A percentile compares a stretch with the other conserved stretches of the same genome.
phyloP scores from a whole-genome alignment of 1,140 invertebrate species.

The Episyrphus balteatus region DNA sequence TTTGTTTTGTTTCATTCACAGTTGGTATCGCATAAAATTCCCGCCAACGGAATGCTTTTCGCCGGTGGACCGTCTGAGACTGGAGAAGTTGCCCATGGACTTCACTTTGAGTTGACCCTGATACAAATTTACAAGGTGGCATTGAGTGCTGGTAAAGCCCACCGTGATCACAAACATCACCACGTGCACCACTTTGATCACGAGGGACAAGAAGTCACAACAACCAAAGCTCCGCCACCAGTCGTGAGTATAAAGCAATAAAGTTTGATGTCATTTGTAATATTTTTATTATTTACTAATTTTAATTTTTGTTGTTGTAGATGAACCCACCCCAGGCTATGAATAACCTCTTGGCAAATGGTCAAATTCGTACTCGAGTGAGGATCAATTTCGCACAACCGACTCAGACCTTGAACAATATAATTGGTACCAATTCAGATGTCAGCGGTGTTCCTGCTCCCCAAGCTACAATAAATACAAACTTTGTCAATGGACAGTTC shows the following conservation, averaged over 20 bases:
- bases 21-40: constrained; percentile 65
- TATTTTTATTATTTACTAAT: neutral
- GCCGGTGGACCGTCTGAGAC: constrained; percentile 54
- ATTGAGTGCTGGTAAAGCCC: constrained; percentile 67
- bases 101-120: constrained; percentile 67
- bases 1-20: constrained; percentile 33
- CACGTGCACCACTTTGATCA: constrained; percentile 68
- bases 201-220: constrained; percentile 50
- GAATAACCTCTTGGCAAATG: constrained; percentile 51
- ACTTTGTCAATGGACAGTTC: constrained; percentile 50
- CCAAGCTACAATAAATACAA: constrained; percentile 38
- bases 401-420: constrained; percentile 6
- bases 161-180: constrained; percentile 72
- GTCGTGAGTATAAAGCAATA: constrained; percentile 24
- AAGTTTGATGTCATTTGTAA: neutral
- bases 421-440: constrained; percentile 8
- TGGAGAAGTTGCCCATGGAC: constrained; percentile 50
- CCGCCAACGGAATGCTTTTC: constrained; percentile 59
- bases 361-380: constrained; percentile 51
- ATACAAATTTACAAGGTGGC: constrained; percentile 66
- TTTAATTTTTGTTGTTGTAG: constrained; percentile 8
- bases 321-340: constrained; percentile 41
- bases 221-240: constrained; percentile 42
- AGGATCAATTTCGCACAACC: constrained; percentile 44
- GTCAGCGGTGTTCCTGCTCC: neutral